Conservation (phyloP, 2,888 invertebrate genomes). For the Macrosoma leucophasiata region DNA sequence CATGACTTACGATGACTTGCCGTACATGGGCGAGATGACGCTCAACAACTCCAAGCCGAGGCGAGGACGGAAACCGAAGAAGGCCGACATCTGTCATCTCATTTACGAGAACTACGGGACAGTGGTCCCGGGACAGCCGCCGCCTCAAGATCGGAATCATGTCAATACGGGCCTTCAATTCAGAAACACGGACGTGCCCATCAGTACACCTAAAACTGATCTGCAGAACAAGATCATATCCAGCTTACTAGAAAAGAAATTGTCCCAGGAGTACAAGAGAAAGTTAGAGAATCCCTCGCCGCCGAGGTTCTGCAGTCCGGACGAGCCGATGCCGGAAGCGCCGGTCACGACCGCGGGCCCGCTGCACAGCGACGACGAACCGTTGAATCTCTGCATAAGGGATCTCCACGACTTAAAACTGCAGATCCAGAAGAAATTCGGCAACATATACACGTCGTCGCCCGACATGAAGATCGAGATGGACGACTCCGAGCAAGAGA, state of each 20-base stretch:
- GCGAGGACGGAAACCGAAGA: conserved; percentile 91
- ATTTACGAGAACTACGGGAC: conserved; percentile 95
- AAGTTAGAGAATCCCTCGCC: conserved; percentile 51
- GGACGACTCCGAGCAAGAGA: conserved; percentile 70
- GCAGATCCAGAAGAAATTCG: conserved; percentile 77
- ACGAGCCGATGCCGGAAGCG: conserved; percentile 53
- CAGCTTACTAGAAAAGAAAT: conserved; percentile 80
- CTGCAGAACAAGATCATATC: conserved; percentile 82
- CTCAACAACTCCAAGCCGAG: conserved; percentile 90
- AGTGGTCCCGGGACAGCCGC: conserved; percentile 85
- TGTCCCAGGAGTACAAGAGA: conserved; percentile 79
- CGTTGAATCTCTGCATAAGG: conserved; percentile 88
- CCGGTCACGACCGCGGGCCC: conserved; percentile 48
- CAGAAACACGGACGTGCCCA: conserved; percentile 34
- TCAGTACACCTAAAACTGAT: conserved; percentile 73
- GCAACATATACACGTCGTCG: conserved; percentile 76
- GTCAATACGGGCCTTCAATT: conserved; percentile 39
- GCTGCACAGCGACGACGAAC: conserved; percentile 77
- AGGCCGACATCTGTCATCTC: conserved; percentile 93
- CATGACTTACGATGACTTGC: conserved; percentile 87
- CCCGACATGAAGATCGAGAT: conserved; percentile 77
- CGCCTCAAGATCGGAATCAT: conserved; percentile 62
- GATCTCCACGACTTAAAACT: conserved; percentile 83
- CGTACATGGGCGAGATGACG: conserved; percentile 95
- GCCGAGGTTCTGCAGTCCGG: conserved; percentile 48